These are phyloP conservation scores for Pseudococcus viburni DNA, from an alignment of 2,888 invertebrate genomes.

Conservation along the genomic window DNA sequence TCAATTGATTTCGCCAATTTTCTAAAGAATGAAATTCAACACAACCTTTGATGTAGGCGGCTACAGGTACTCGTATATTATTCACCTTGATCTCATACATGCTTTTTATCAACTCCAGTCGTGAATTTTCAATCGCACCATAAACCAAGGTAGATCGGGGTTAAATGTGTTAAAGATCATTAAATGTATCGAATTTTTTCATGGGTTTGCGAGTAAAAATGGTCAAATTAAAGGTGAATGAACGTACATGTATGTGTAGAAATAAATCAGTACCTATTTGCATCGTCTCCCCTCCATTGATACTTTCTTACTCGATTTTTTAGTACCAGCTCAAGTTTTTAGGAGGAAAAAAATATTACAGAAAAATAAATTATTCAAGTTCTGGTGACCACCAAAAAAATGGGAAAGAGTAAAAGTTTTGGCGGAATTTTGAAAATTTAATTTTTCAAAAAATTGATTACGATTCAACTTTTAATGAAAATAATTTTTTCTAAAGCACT, in stretches of 20 bases:
- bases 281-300: background rate
- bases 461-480: no score
- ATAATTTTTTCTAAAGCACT: no score
- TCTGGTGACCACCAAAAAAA: no score
- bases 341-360: no score
- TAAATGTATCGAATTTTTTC: conserved; percentile 17
- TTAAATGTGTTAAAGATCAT: conserved; percentile 4
- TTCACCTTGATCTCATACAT: conserved; percentile 44
- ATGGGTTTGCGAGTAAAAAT: background rate
- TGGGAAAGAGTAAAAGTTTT: no score
- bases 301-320: background rate
- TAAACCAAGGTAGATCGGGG: background rate
- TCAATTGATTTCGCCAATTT: conserved; percentile 44
- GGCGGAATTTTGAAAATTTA: no score
- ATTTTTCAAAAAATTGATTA: no score
- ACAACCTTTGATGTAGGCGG: conserved; percentile 38
- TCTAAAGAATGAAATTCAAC: conserved; percentile 29
- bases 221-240: conserved; percentile 8
- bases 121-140: background rate
- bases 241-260: background rate
- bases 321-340: no score
- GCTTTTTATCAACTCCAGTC: background rate
- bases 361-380: no score
- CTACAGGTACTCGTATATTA: background rate
- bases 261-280: background rate